These are phyloP conservation scores for Psephotus haematonotus DNA, from an alignment of 2,113 vertebrate genomes.

Conservation along the genomic window DNA sequence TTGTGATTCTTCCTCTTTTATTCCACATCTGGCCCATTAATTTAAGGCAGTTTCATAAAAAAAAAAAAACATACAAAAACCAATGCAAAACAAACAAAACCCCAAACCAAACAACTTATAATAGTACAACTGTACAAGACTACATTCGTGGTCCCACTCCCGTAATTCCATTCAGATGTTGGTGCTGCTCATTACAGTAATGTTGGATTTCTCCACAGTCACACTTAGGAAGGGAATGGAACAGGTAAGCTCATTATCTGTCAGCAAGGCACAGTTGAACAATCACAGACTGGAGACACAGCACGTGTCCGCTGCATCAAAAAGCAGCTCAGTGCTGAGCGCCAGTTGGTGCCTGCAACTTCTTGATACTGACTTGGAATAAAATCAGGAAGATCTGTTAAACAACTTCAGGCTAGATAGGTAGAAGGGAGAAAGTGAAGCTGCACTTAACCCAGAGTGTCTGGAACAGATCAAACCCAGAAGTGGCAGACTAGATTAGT, in stretches of 20 bases:
- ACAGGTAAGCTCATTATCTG: background rate
- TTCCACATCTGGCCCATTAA: background rate
- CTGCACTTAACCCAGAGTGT: background rate
- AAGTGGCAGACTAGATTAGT: background rate
- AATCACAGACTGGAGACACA: background rate
- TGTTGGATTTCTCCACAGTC: background rate
- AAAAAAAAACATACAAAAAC: background rate
- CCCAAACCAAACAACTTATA: background rate
- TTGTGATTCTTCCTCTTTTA: background rate
- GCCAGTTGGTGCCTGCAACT: background rate
- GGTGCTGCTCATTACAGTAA: background rate
- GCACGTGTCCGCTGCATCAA: background rate
- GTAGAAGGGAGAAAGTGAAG: background rate
- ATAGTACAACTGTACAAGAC: background rate
- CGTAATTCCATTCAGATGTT: background rate
- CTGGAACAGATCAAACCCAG: background rate
- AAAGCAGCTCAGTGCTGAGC: background rate
- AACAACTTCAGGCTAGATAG: background rate
- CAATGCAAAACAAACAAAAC: background rate
- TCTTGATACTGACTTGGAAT: background rate
- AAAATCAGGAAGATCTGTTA: constrained; percentile 10
- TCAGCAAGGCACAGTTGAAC: background rate
- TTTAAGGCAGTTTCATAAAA: background rate
- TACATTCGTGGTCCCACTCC: background rate
- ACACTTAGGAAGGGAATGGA: background rate